Conservation (phyloP, 2,797 vertebrate genomes). For the Phalloptychus januarius region DNA sequence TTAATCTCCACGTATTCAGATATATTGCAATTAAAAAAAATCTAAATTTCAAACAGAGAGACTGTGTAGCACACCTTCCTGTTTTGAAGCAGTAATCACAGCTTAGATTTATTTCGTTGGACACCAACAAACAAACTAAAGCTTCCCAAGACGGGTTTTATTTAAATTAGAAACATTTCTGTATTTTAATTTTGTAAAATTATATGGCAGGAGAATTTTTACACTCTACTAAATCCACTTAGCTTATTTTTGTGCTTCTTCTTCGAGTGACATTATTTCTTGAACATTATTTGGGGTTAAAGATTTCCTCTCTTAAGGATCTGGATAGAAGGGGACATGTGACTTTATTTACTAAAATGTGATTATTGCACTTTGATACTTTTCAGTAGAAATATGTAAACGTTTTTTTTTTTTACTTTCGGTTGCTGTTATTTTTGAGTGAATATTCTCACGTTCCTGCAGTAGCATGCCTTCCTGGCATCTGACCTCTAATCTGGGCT, state of each 20-base stretch:
- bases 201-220: not conserved
- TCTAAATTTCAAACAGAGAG: not conserved
- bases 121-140: not conserved
- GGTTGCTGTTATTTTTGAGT: constrained; percentile 17
- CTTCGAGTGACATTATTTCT: not conserved
- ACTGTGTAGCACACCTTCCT: not conserved
- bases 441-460: constrained; percentile 23
- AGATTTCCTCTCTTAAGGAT: not conserved
- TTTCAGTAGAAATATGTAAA: not conserved
- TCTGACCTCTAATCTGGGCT: constrained; percentile 60
- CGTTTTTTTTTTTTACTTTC: not conserved
- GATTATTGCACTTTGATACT: not conserved
- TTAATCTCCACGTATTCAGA: not conserved
- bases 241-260: not conserved
- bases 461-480: constrained; percentile 29
- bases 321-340: not conserved
- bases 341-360: not conserved
- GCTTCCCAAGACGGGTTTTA: not conserved
- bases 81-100: not conserved
- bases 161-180: not conserved
- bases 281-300: not conserved
- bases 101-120: not conserved
- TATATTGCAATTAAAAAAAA: too few relatives aligned
- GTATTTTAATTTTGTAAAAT: not conserved
- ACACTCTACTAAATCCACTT: not conserved